Base-by-base conservation (phyloP, 2,797 vertebrate genomes). In the Schizopygopsis malacanthus region DNA sequence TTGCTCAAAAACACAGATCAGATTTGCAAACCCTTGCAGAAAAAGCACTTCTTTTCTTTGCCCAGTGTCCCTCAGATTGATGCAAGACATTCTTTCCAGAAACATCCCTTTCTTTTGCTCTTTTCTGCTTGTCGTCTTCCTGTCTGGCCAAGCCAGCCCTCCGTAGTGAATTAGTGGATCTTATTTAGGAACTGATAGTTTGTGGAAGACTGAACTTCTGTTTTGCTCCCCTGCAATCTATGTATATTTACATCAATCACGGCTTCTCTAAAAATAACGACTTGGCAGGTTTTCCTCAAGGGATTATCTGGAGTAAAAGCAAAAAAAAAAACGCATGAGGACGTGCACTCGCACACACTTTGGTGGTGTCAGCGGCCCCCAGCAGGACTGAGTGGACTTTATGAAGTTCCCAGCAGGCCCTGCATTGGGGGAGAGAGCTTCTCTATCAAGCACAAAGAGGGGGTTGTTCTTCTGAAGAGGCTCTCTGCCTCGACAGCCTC, bases 61-160 rank as follows among this genome's bases (percentile, higher is more conserved):
- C 75, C 61, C 82, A 76, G 43, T 65, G 61, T 37, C 71, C 56
- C 82, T 83, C 61, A 47, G 37, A 69, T 81, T 76, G 79, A 87
- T 78, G 85, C 85, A 89, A 87, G 70, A 33, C 80, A 86, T 89
- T 88, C 80, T 33, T 89, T 89, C 79, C 69, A 85, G 82, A 89
- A 89, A 78, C 89, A 87, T 88, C 86, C 18, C 56, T 80, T 78
- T 70, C 67, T 81, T 77, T 69, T 18, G 70, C 82, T 79, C 77
- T 83, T 81, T 89, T 85, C 72, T 86, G 61, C 83, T 76, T 28
- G 88, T 85, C 88, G 90, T 90, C 88, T 87, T 37, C 3, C 76
- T 90, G 90, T 90, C 90, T 90, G 87, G 88, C 88, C 84, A 89
- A 87, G 76, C 82, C 81, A 81, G 72, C 78, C 83, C 80, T 86